These are phyloP conservation scores for Halocaridina rubra DNA, from an alignment of 2,888 invertebrate genomes.

Conservation along the genomic window DNA sequence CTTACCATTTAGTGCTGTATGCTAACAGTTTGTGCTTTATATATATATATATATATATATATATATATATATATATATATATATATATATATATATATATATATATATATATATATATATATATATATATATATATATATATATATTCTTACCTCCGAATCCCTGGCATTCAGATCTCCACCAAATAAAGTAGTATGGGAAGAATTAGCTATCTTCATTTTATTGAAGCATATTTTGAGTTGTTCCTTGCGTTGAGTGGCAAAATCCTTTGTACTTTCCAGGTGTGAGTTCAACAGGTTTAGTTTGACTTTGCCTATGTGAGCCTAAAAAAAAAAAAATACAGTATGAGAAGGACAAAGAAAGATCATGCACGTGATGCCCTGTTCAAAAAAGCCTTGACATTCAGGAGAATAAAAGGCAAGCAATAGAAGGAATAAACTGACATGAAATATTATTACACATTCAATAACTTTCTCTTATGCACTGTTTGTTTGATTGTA, in stretches of 20 bases:
- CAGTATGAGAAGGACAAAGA: too few species aligned
- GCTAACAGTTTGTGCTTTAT: too few species aligned
- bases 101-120: slow-evolving; percentile 30
- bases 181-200: not conserved
- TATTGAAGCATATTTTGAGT: not conserved
- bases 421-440: too few species aligned
- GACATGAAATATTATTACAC: too few species aligned
- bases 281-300: not conserved
- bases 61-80: slow-evolving; percentile 10
- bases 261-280: not conserved
- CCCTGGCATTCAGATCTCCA: not conserved
- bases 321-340: not conserved
- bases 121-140: slow-evolving; percentile 17
- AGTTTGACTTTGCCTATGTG: not conserved
- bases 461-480: too few species aligned
- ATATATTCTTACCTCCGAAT: not conserved
- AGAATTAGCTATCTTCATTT: not conserved
- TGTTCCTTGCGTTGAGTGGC: not conserved
- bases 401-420: too few species aligned
- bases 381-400: too few species aligned
- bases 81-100: slow-evolving; percentile 35
- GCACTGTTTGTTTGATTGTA: too few species aligned
- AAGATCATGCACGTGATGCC: too few species aligned
- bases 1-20: too few species aligned
- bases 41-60: too few species aligned